A percentile compares a stretch with the other conserved stretches of the same genome.
These are phyloP conservation scores for Amphimallon solstitiale DNA, from an alignment of 2,888 invertebrate genomes.

Conservation along the genomic window DNA sequence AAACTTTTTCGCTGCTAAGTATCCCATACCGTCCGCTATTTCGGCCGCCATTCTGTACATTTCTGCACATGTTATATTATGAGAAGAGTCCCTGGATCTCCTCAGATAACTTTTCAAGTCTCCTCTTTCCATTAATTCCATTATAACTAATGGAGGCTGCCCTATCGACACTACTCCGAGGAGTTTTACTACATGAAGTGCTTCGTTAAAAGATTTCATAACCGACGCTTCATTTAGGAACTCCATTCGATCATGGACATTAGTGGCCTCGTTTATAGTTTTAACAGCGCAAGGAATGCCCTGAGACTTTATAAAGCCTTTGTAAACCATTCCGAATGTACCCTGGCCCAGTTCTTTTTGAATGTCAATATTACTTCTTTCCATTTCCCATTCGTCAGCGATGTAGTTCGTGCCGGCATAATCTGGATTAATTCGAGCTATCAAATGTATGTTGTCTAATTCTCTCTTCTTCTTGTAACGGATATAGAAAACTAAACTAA, in stretches of 20 bases:
- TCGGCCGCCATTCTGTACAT: conserved; percentile 71
- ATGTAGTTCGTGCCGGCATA: conserved; percentile 69
- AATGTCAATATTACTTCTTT: conserved; percentile 69
- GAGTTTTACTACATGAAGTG: conserved; percentile 75
- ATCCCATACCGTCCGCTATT: conserved; percentile 85
- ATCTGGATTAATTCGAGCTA: conserved; percentile 73
- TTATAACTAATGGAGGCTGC: conserved; percentile 76
- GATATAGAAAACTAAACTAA: conserved; percentile 48
- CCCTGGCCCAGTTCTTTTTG: conserved; percentile 72
- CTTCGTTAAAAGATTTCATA: conserved; percentile 75
- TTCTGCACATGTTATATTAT: conserved; percentile 71
- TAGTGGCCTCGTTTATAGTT: conserved; percentile 71
- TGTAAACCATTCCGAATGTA: conserved; percentile 79
- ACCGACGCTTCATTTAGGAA: conserved; percentile 78
- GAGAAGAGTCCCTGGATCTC: conserved; percentile 65
- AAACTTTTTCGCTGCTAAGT: conserved; percentile 75
- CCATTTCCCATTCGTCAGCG: conserved; percentile 79
- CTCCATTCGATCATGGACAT: conserved; percentile 67
- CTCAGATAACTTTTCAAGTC: conserved; percentile 76
- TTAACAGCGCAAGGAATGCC: conserved; percentile 69
- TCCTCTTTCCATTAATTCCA: conserved; percentile 82
- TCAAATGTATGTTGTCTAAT: conserved; percentile 61
- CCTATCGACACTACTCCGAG: conserved; percentile 76
- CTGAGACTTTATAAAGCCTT: conserved; percentile 66
- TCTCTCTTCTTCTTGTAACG: conserved; percentile 54